Base-by-base conservation (phyloP, 2,888 invertebrate genomes). In the Fabriciana adippe region DNA sequence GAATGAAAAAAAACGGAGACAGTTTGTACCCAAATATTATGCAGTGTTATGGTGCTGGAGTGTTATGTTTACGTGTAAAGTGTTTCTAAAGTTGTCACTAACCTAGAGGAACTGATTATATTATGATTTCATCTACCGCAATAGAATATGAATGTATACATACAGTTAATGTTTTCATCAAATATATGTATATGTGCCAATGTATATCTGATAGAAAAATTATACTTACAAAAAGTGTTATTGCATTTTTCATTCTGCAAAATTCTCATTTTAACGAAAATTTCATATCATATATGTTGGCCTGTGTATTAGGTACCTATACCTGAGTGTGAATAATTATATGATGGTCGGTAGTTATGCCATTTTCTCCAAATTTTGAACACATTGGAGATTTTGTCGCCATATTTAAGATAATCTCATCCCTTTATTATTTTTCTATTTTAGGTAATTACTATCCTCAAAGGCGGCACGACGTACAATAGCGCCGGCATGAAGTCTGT, bases 361-460 rank as follows among this genome's bases (percentile, higher is more conserved):
- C 66, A 61, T 61, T 66, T 66, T 55, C 66, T 66, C 66, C 66
- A 61, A 66, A 61, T 66, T 66, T 66, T 66, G 66, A 66, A 66
- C 61, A 55, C 21, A 61, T 66, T 66, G 60, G 66, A 66, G 66
- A 60, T 55, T 16, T 31, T 61, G 61, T 61, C 61, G 50, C 61
- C 51, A 53, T 35, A 59, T 57, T 65, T 41, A 51, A 57, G 56
- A 53, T 47, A 63, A 47, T 47, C 16, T 65, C 26, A 53, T 59
- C 26, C 13, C 13, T 16, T 59, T n/a, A n/a, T 48, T 21, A 26
- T n/a, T 48, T 59, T n/a, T n/a, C 18, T 48, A 13, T 57, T 47
- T 26, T 26, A 48, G n/a, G n/a, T 21, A 48, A 57, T 57, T 59
- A 41, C 11, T 41, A 41, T n/a, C 5, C 13, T 48, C n/a, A 26